Evolutionary conservation across 2,888 invertebrate genomes (phyloP), one percentile per base, ranked within the genome.

Genomic region (Atethmia centrago): DNA sequence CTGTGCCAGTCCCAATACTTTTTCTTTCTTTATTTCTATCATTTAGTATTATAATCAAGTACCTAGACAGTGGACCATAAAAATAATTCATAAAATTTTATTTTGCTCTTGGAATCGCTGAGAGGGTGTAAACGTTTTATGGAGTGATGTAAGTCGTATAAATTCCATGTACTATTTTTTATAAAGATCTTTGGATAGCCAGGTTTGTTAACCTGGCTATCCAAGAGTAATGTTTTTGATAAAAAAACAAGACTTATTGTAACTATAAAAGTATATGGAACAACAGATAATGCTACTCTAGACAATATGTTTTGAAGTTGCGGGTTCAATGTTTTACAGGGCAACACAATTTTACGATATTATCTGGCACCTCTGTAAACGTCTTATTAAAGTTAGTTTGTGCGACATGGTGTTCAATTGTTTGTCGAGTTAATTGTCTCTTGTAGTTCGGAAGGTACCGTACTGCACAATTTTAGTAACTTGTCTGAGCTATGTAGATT

Each of bases 81-180:
- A 80, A 87, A 75, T 75, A 65, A 70, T 79, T 77, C 74, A 87
- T 88, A 88, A 88, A 87, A 79, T 83, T 83, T 88, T 86, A 88
- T 85, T 85, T 80, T 77, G 78, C 84, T 84, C 79, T 87, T 85
- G 49, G 68, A 85, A 85, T 83, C 71, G 84, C 71, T 80, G 67
- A 84, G 83, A 80, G 78, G 82, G 62, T 82, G 83, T 88, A 76
- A 84, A 84, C 62, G 45, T 75, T 88, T 89, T 88, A 89, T 83
- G 76, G 72, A 79, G 74, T 76, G 65, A 76, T 81, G 81, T 58
- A 80, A 78, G 80, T 85, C 84, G 80, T 86, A 83, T 87, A 88
- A 74, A 83, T 86, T 83, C 69, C 74, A 76, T 68, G 74, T 65
- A 28, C 2, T 21, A 36, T 42, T 63, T 74, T 77, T 79, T 56